Conservation (phyloP, 2,113 vertebrate genomes). For the Glaucidium brasilianum region DNA sequence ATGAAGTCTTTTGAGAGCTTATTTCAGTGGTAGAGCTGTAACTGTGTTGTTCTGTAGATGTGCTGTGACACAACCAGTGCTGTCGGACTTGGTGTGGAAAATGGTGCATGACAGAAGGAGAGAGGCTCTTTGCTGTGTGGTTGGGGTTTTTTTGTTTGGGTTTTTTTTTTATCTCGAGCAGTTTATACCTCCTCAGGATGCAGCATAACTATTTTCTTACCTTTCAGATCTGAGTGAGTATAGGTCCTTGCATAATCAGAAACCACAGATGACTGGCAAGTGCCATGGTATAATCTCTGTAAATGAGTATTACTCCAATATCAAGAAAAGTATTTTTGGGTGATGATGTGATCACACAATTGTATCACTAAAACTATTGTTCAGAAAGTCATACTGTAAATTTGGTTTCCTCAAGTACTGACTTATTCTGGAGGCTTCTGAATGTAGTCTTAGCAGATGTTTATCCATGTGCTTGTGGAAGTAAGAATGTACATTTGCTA, state of each 20-base stretch:
- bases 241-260: background rate
- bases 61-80: background rate
- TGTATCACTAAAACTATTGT: background rate
- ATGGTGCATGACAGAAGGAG: background rate
- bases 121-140: background rate
- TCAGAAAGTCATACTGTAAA: background rate
- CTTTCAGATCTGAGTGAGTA: background rate
- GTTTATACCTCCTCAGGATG: background rate
- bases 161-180: background rate
- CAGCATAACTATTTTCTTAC: background rate
- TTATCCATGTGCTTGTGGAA: background rate
- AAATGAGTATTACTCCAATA: background rate
- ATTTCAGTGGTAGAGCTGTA: background rate
- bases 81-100: background rate
- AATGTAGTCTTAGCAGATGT: background rate
- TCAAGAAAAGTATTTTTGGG: background rate
- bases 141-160: background rate
- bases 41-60: background rate
- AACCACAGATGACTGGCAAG: background rate
- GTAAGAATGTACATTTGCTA: background rate
- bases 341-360: background rate
- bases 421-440: background rate
- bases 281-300: background rate
- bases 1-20: background rate
- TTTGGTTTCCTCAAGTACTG: background rate